Evolutionary conservation across 2,888 invertebrate species (phyloP), one percentile per base, ranked within the genome.

Genomic region (Lithophane socia): DNA sequence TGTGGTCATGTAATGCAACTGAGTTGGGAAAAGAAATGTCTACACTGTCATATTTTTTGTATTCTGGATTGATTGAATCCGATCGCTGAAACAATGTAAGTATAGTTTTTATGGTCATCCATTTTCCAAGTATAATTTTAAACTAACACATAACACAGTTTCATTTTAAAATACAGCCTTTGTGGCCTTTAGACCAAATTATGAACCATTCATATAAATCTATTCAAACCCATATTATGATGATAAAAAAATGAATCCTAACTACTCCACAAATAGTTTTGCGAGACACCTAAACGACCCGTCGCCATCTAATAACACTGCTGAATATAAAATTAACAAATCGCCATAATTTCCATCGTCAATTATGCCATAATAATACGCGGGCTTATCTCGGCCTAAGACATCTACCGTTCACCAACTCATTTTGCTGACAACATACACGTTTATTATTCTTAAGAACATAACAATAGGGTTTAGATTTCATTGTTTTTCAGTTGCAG

Each of bases 361-460:
- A 96, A 96, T 96, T 96, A 94, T 92, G 89, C 94, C 92, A 90
- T 96, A 96, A 96, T 95, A 96, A 95, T 93, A 94, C 90, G 91
- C 91, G 90, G 91, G 91, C 92, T 94, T 96, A 96, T 96, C 96
- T 94, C 88, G 88, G 92, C 92, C 92, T 92, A 93, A 95, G 95
- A 95, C 94, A 95, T 95, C 94, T 93, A 91, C 89, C 80, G 81
- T 87, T 75, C 73, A 89, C 85, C 87, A 76, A 56, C 66, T 81
- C 75, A 66, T 49, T 70, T 68, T 83, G 69, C 87, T 56, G 24
- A 67, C 56, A 9, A 68, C 37, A 72, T 67, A 81, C 60, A n/a
- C 3, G 58, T 44, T 24, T n/a, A 56, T 47, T 65, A 49, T 70
- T 77, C 90, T 85, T 92, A 90, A 78, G 0, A 0, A 0, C 18